phyloP scores from a whole-genome alignment of 2,113 vertebrate genomes.

The Lanius collurio region DNA sequence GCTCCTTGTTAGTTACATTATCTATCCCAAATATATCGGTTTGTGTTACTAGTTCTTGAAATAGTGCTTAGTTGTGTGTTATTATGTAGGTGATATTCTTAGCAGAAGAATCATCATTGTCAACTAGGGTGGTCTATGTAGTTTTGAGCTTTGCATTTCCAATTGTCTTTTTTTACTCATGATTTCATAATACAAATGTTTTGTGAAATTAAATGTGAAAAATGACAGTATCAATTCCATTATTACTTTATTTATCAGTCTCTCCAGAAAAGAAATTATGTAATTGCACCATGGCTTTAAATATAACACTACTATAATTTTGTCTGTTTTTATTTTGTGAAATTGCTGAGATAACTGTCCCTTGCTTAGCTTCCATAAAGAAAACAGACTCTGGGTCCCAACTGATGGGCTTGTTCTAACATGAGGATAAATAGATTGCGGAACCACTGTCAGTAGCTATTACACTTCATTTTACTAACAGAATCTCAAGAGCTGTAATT shows the following conservation, averaged over 20 bases:
- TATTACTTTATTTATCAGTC: neutral
- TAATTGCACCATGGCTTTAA: neutral
- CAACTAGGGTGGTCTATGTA: neutral
- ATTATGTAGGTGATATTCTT: neutral
- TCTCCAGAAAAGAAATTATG: neutral
- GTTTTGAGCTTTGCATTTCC: neutral
- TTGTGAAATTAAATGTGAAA: neutral
- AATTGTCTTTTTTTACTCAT: neutral
- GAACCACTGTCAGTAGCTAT: neutral
- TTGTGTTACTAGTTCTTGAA: neutral
- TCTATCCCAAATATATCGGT: neutral
- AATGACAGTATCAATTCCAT: neutral
- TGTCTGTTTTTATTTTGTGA: neutral
- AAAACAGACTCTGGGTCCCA: neutral
- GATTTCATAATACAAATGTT: neutral
- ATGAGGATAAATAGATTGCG: neutral
- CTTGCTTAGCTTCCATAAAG: neutral
- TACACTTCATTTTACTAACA: conserved; percentile 4
- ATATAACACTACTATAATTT: neutral
- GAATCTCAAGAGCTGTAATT: conserved; percentile 13
- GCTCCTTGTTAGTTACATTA: neutral
- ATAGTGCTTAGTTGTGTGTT: neutral
- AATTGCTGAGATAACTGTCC: neutral
- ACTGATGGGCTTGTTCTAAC: neutral
- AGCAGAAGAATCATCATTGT: neutral